phyloP scores from a whole-genome alignment of 2,888 invertebrate species.

The Lithophane leautieri region DNA sequence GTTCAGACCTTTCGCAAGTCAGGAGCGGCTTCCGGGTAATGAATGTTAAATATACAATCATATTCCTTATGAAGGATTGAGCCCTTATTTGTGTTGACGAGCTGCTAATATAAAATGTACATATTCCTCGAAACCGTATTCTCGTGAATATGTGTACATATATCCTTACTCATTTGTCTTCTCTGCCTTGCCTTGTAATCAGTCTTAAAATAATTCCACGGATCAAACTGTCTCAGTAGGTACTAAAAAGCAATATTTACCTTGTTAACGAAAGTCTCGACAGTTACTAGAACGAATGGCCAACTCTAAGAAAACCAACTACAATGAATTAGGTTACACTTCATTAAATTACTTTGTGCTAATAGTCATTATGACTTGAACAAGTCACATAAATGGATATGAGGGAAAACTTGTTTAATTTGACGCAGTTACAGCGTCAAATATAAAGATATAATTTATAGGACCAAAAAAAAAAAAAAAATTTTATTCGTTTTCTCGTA shows the following conservation, averaged over 20 bases:
- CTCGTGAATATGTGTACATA: constrained; percentile 36
- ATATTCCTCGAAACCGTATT: constrained; percentile 47
- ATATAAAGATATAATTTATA: constrained; percentile 7
- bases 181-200: constrained; percentile 16
- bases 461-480: background rate
- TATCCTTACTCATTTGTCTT: constrained; percentile 8
- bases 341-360: constrained; percentile 62
- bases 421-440: constrained; percentile 20
- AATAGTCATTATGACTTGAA: constrained; percentile 46
- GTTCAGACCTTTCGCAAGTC: constrained; percentile 56
- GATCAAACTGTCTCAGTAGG: constrained; percentile 65
- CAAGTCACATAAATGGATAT: constrained; percentile 36
- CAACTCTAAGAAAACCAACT: constrained; percentile 72
- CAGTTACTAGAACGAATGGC: constrained; percentile 71
- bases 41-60: constrained; percentile 67
- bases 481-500: constrained; percentile 5
- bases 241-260: constrained; percentile 79
- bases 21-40: constrained; percentile 56
- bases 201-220: constrained; percentile 39
- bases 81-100: constrained; percentile 64
- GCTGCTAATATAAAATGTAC: constrained; percentile 64
- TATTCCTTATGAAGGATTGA: constrained; percentile 63
- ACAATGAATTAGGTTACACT: constrained; percentile 70
- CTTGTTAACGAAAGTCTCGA: constrained; percentile 79
- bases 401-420: constrained; percentile 42